Evolutionary conservation across 2,888 invertebrate species (phyloP), one percentile per base, ranked within the genome.

Genomic region (Cantharis flavilabris): DNA sequence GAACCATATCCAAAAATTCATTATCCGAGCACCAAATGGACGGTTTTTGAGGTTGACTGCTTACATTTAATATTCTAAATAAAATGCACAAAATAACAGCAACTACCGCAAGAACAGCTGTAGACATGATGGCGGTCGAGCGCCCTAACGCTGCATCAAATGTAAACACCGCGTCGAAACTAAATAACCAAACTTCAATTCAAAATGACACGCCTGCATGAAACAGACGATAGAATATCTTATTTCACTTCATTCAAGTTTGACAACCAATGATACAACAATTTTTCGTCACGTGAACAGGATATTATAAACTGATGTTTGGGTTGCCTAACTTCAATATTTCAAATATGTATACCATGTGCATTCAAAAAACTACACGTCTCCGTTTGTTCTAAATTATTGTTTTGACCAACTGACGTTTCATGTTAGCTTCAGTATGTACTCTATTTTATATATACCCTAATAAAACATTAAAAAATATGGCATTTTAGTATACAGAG

Each of bases 61-160:
- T 95, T 80, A 96, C 95, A 88, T 96, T 96, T 83, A 96, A 89
- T 87, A 96, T 94, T 87, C 96, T 92, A 87, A 96, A 96, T 82
- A 96, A 91, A 85, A 96, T 92, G 89, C 95, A 95, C 80, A 96
- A 90, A 84, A 96, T 94, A 79, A 96, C 94, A 81, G 96, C 96
- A 83, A 96, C 90, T 77, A 94, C 93, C 79, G 95, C 95, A 84
- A 96, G 89, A 82, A 95, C 90, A 80, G 95, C 95, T 80, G 96
- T 95, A 84, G 95, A 95, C 96, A 96, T 96, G 81, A 83, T 84
- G 82, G 83, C 83, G 81, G 81, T 80, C 49, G 82, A 82, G 79
- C 83, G 83, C 83, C 82, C 81, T 64, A 83, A 80, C 28, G 78
- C 75, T 72, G 73, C 73, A 78, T 81, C 82, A 76, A 80, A 63